Base-by-base conservation (phyloP, 2,888 invertebrate species). In the Drosophila paucipuncta region DNA sequence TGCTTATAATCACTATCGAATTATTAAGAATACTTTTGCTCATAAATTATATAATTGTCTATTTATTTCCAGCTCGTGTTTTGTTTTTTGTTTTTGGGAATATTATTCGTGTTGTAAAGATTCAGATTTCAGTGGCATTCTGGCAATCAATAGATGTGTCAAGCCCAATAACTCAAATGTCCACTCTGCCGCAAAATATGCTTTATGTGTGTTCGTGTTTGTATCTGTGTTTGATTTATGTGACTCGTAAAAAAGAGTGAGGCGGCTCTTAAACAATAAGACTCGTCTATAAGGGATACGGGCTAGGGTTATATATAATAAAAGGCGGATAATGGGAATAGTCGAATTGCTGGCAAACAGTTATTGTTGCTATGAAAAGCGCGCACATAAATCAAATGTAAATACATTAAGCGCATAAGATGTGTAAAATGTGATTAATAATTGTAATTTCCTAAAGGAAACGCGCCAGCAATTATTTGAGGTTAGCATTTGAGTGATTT, bases 371-470 rank as follows among this genome's bases (percentile, higher is more conserved):
- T 53, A 2, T 55, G 41, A 31, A 35, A 31, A 49, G n/a, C n/a
- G 39, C 54, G 43, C 55, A 30, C 65, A 85, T 86, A 86, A 86
- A 86, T 86, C 89, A 86, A 68, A 66, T 61, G 63, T 53, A 58
- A 54, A 64, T 78, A 68, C 63, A 73, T 68, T 78, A 70, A 61
- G 68, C 72, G 55, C 54, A 73, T 60, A 69, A 66, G 57, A 72
- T 83, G 66, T 76, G 67, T 80, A 69, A 77, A 76, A 68, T 75
- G 72, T 81, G 86, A 86, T 86, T 86, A 86, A 86, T 89, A 90
- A 81, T 75, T 74, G 76, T 64, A 84, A 82, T 82, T 82, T 82
- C 80, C 82, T 68, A 4, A 54, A 73, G 68, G 66, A 73, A 80
- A 41, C 47, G 54, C 10, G 13, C 1, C 16, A 11, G 25, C 39